Base-by-base conservation (phyloP, 2,797 vertebrate species). In the Aulostomus chinensis region DNA sequence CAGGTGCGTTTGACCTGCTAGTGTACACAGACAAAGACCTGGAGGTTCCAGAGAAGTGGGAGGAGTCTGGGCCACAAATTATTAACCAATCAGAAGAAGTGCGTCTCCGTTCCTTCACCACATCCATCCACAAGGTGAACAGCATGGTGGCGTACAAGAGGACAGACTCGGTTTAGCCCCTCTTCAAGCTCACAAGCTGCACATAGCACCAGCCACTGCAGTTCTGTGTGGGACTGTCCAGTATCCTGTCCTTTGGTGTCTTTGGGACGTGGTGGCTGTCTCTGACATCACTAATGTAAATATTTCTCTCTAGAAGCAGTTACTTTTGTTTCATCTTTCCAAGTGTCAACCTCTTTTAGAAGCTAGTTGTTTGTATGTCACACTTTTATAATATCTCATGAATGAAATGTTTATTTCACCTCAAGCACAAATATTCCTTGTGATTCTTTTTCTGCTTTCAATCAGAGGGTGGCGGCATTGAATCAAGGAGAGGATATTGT, bases 1-100 rank as follows among this genome's bases (percentile, higher is more conserved):
- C 72, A 99, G 97, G 97, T 90, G 92, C 96, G 0, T 99, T 99
- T 58, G 96, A 99, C 84, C 92, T 99, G 33, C 92, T 98, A 41
- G 91, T 99, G 63, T 98, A 98, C 76, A 99, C 97, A 0, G 96
- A 98, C 77, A 98, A 98, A 83, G 94, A 98, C 36, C 58, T 95
- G 73, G 84, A 76, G 46, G 94, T 98, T 26, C 96, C 95, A 8
- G 95, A 95, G 0, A 96, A 96, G 78, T 98, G 96, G 97, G 97
- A 98, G 37, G 96, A 96, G 76, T 98, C 95, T 0, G 95, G 95
- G 1, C 96, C 97, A 1, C 94, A 98, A 59, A 95, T 96, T 39
- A 94, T 99, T 14, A 55, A 91, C 74, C 94, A 97, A 25, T 97
- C 96, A 0, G 97, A 99, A 82, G 94, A 97, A 70, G 96, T 99